These are phyloP conservation scores for Eumerus sabulonum DNA, from an alignment of 2,888 invertebrate species.

Conservation along the genomic window DNA sequence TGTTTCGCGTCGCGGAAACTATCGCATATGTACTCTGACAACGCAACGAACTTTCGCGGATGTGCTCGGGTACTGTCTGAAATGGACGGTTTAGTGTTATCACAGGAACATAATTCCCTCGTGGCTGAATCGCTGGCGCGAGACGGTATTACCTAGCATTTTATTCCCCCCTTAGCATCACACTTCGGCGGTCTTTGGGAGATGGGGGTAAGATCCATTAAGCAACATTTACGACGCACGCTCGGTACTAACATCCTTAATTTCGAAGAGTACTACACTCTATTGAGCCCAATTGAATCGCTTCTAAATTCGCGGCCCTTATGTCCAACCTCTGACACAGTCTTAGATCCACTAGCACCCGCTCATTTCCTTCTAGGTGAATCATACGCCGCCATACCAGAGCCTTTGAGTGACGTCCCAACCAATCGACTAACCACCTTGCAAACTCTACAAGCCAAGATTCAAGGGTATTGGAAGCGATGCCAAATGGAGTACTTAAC, in stretches of 20 bases:
- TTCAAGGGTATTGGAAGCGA: slow-evolving; percentile 1
- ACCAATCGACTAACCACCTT: slow-evolving; percentile 8
- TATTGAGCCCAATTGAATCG: neutral
- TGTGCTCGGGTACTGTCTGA: neutral
- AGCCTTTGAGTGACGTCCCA: neutral
- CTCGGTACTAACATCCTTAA: neutral
- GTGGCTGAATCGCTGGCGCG: neutral
- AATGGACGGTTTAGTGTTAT: neutral
- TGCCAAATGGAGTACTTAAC: slow-evolving; percentile 3
- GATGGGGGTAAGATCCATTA: slow-evolving; percentile 6
- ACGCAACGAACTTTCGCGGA: neutral
- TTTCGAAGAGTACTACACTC: neutral
- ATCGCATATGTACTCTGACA: neutral
- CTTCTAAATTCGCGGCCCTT: slow-evolving; percentile 12
- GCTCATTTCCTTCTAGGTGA: slow-evolving; percentile 20
- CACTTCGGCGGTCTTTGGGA: slow-evolving; percentile 15
- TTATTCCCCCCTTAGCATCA: slow-evolving; percentile 1
- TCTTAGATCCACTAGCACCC: slow-evolving; percentile 5
- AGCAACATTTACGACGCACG: neutral
- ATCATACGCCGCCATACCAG: slow-evolving; percentile 5
- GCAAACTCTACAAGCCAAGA: slow-evolving; percentile 5
- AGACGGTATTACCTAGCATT: slow-evolving; percentile 1
- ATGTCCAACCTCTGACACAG: slow-evolving; percentile 3
- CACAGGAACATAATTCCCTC: neutral
- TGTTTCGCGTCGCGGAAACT: neutral